These are phyloP conservation scores for Drosophila neocordata DNA, from an alignment of 1,140 invertebrate species.

Conservation along the genomic window DNA sequence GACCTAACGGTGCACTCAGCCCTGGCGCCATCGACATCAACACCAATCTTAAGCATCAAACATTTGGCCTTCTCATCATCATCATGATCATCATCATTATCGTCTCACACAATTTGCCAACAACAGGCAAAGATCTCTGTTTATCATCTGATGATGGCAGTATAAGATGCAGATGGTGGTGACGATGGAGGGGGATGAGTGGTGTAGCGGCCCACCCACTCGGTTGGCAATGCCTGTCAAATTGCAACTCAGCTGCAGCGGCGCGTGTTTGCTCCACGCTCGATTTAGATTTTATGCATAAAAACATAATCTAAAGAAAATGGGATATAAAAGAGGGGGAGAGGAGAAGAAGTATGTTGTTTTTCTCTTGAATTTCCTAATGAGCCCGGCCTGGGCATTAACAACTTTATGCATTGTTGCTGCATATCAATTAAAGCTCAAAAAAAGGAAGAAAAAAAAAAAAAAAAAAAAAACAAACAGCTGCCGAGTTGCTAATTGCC, in stretches of 20 bases:
- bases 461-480: constrained; percentile 11
- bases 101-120: constrained; percentile 52
- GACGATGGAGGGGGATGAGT: not conserved
- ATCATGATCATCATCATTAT: not conserved
- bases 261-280: constrained; percentile 69
- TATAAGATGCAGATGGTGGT: not conserved
- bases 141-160: constrained; percentile 7
- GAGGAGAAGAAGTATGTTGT: not conserved
- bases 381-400: constrained; percentile 73
- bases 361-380: constrained; percentile 72
- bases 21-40: constrained; percentile 8
- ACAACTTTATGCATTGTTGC: constrained; percentile 79
- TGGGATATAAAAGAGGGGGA: not conserved
- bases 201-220: constrained; percentile 43
- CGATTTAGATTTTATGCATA: constrained; percentile 79
- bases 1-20: constrained; percentile 47
- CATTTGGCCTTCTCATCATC: not conserved
- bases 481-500: constrained; percentile 72
- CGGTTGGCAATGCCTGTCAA: constrained; percentile 56
- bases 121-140: constrained; percentile 38
- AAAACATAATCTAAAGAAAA: constrained; percentile 59
- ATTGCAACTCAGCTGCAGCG: constrained; percentile 72
- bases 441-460: constrained; percentile 14
- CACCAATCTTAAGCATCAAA: not conserved
- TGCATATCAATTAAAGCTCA: constrained; percentile 77